Evolutionary conservation across 2,888 invertebrate species (phyloP).

Genomic region (Drosophila meridiana): DNA sequence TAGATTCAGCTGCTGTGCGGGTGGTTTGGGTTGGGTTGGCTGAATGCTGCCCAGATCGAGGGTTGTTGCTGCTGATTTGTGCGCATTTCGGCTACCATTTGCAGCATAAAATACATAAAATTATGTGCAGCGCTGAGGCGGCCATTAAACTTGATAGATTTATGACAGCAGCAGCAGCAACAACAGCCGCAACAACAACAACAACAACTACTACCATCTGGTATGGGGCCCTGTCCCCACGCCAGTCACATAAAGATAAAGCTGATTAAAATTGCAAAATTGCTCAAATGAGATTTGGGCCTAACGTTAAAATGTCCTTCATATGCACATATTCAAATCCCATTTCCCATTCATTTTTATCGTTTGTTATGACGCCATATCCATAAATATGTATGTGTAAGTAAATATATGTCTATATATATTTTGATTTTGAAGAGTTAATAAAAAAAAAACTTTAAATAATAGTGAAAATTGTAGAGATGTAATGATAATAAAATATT

Average conservation of each 20-base stretch:
- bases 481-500: neutral
- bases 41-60: slow-evolving; percentile 42
- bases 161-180: slow-evolving; percentile 70
- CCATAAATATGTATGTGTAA: slow-evolving; percentile 1
- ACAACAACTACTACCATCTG: slow-evolving; percentile 27
- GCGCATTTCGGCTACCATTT: slow-evolving; percentile 73
- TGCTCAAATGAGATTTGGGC: slow-evolving; percentile 72
- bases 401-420: neutral
- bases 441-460: neutral
- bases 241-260: slow-evolving; percentile 64
- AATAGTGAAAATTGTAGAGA: neutral
- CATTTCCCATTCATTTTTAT: slow-evolving; percentile 15
- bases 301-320: slow-evolving; percentile 38
- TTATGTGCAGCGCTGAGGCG: slow-evolving; percentile 83
- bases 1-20: slow-evolving; percentile 10
- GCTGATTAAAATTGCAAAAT: slow-evolving; percentile 77
- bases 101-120: slow-evolving; percentile 83
- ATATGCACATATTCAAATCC: slow-evolving; percentile 12
- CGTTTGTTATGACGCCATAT: slow-evolving; percentile 29
- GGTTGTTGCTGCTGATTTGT: slow-evolving; percentile 72
- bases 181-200: slow-evolving; percentile 30
- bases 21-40: slow-evolving; percentile 18
- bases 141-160: slow-evolving; percentile 84
- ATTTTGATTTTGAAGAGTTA: neutral
- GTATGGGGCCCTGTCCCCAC: slow-evolving; percentile 17